A percentile compares a stretch with the other conserved stretches of the same genome.
phyloP scores from a whole-genome alignment of 2,113 vertebrate genomes.

The Colinus virginianus region DNA sequence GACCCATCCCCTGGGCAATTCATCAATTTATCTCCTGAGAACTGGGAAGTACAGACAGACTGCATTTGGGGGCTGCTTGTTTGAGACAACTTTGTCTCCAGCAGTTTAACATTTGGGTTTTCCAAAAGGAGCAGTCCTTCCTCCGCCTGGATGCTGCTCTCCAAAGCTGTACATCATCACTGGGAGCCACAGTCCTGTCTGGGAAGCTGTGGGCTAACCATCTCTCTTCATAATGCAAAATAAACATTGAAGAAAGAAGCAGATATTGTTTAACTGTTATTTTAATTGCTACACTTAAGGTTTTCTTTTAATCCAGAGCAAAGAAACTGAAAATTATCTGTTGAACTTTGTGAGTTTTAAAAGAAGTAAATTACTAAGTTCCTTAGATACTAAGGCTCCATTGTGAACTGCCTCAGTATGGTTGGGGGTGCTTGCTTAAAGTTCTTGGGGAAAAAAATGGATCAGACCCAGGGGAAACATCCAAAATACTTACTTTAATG shows the following conservation, averaged over 20 bases:
- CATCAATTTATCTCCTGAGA: neutral
- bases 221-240: neutral
- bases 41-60: neutral
- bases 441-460: neutral
- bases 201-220: neutral
- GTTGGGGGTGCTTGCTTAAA: neutral
- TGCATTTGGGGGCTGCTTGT: neutral
- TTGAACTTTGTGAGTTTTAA: neutral
- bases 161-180: neutral
- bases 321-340: slow-evolving; percentile 1
- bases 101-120: neutral
- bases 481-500: slow-evolving; percentile 42
- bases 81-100: neutral
- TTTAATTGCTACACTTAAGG: neutral
- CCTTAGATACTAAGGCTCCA: neutral
- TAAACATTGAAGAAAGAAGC: neutral
- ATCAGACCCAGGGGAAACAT: slow-evolving; percentile 36
- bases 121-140: neutral
- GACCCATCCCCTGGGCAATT: neutral
- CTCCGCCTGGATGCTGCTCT: neutral
- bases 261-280: neutral
- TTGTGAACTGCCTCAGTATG: neutral
- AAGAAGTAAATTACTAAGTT: neutral
- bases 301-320: slow-evolving; percentile 5
- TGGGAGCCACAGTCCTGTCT: neutral